These are phyloP conservation scores for Oreotrochilus melanogaster DNA, from an alignment of 2,113 vertebrate species.

Conservation along the genomic window DNA sequence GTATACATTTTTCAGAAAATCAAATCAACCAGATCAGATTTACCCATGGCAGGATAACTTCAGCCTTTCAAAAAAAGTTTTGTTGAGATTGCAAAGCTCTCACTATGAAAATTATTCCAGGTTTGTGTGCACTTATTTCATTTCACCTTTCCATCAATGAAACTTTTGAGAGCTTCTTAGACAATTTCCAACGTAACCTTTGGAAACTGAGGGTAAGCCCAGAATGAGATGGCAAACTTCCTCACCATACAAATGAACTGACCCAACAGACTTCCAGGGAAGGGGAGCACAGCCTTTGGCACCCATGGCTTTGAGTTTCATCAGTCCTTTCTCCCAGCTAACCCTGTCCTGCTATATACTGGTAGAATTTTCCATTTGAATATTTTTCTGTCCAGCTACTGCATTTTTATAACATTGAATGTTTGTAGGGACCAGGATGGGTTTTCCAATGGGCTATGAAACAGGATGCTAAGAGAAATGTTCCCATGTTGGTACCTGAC, in stretches of 20 bases:
- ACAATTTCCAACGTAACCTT: neutral
- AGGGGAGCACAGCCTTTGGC: neutral
- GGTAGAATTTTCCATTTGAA: neutral
- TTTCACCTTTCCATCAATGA: neutral
- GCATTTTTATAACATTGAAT: neutral
- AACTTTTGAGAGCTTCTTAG: neutral
- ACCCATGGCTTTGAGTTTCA: neutral
- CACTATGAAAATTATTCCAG: neutral
- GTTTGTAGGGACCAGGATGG: neutral
- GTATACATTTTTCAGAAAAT: neutral
- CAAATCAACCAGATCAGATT: neutral
- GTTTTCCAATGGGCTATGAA: neutral
- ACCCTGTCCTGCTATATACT: neutral
- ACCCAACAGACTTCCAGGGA: neutral
- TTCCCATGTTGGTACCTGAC: rapidly evolving
- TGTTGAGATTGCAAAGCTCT: neutral
- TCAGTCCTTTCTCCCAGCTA: neutral
- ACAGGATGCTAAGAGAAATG: neutral
- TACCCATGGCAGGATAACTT: neutral
- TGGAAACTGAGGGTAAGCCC: neutral
- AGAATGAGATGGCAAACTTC: neutral
- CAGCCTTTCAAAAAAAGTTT: neutral
- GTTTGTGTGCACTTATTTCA: neutral
- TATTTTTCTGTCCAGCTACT: neutral
- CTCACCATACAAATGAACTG: neutral